phyloP scores from a whole-genome alignment of 2,888 invertebrate genomes.

The Stenodema calcarata region DNA sequence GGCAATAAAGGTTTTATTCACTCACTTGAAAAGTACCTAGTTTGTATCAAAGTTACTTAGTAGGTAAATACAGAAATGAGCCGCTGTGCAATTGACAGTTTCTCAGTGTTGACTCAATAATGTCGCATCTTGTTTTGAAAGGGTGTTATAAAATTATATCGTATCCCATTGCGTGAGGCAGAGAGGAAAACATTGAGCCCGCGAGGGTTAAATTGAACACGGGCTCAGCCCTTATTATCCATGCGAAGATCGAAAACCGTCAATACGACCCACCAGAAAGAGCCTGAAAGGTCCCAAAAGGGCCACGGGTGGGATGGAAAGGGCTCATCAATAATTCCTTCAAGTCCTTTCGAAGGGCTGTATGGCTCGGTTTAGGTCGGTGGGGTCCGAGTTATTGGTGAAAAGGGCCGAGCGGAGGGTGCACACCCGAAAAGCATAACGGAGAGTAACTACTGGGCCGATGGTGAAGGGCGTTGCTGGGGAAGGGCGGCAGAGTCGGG shows the following conservation, averaged over 20 bases:
- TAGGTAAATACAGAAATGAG: too few relatives aligned
- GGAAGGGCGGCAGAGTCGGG: neutral
- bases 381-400: neutral
- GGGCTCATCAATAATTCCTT: neutral
- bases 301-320: neutral
- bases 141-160: too few relatives aligned
- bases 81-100: too few relatives aligned
- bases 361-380: neutral
- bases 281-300: neutral
- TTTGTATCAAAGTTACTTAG: too few relatives aligned
- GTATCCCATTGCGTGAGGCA: too few relatives aligned
- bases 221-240: neutral
- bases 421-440: neutral
- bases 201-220: neutral
- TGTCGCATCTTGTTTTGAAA: too few relatives aligned
- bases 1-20: too few relatives aligned
- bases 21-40: too few relatives aligned
- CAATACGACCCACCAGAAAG: neutral
- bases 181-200: neutral
- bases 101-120: too few relatives aligned
- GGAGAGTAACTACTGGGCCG: neutral
- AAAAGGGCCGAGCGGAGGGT: neutral
- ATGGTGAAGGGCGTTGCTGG: neutral
- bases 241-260: neutral
- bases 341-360: neutral